These are phyloP conservation scores for Pinctada fucata DNA, from an alignment of 2,888 invertebrate genomes.

Conservation along the genomic window DNA sequence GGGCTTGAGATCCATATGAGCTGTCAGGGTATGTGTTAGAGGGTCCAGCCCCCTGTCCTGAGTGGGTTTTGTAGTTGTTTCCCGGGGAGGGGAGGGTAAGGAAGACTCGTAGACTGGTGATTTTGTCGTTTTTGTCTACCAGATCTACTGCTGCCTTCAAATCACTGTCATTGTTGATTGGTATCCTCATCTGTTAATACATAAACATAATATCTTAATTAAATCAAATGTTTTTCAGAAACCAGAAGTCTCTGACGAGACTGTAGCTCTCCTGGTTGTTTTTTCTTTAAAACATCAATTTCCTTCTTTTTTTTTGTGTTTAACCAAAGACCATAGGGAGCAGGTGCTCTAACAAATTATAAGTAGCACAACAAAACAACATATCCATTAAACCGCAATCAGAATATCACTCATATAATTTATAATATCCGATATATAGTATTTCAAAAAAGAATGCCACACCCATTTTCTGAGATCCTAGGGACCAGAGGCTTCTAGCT, in stretches of 20 bases:
- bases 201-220: conserved; percentile 16
- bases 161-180: conserved; percentile 71
- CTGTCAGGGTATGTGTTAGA: conserved; percentile 24
- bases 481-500: too few species aligned
- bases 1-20: conserved; percentile 37
- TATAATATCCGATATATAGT: neutral
- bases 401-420: neutral
- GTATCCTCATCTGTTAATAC: conserved; percentile 69
- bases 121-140: conserved; percentile 69
- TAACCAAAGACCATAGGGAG: too few species aligned
- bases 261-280: too few species aligned
- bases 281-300: too few species aligned
- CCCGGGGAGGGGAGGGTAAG: conserved; percentile 51
- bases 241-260: neutral
- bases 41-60: conserved; percentile 3
- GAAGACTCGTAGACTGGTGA: conserved; percentile 69
- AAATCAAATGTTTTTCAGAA: conserved; percentile 7
- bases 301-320: too few species aligned
- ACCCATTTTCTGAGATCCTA: too few species aligned
- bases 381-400: too few species aligned
- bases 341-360: too few species aligned
- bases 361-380: too few species aligned
- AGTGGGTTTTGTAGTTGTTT: neutral
- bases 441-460: too few species aligned
- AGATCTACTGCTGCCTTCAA: conserved; percentile 74